phyloP scores from a whole-genome alignment of 1,140 invertebrate genomes.

The Brachionus calyciflorus region DNA sequence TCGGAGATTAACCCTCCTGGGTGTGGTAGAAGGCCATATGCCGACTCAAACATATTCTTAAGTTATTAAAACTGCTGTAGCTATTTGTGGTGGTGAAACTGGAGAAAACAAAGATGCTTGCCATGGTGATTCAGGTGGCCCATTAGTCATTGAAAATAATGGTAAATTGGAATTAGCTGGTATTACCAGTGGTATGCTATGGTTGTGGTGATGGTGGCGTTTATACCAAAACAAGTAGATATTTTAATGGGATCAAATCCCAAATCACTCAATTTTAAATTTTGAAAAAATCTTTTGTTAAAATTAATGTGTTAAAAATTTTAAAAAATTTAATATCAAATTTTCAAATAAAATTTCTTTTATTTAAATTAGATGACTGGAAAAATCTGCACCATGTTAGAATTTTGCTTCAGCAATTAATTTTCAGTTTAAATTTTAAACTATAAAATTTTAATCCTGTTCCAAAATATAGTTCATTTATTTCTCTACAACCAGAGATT shows the following conservation, averaged over 20 bases:
- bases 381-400: too few relatives aligned
- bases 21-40: slow-evolving; percentile 31
- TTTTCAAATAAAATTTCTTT: neutral
- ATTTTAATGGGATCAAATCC: slow-evolving; percentile 19
- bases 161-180: slow-evolving; percentile 22
- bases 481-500: too few relatives aligned
- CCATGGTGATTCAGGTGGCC: slow-evolving; percentile 47
- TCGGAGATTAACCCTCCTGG: slow-evolving; percentile 18
- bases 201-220: slow-evolving; percentile 47
- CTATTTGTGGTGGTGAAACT: slow-evolving; percentile 42
- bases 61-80: neutral
- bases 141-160: slow-evolving; percentile 15
- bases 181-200: slow-evolving; percentile 18
- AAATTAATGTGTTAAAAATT: neutral
- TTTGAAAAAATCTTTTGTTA: neutral
- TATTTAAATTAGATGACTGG: neutral
- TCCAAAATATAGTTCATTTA: too few relatives aligned
- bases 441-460: too few relatives aligned
- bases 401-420: too few relatives aligned
- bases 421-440: too few relatives aligned
- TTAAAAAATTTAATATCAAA: neutral
- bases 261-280: neutral
- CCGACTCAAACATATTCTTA: neutral
- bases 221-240: slow-evolving; percentile 18
- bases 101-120: slow-evolving; percentile 28